Percentiles rank a stretch among this genome's conserved stretches.
Evolutionary conservation across 2,888 invertebrate species (phyloP).

Genomic region (Acanthoscelides obtectus): DNA sequence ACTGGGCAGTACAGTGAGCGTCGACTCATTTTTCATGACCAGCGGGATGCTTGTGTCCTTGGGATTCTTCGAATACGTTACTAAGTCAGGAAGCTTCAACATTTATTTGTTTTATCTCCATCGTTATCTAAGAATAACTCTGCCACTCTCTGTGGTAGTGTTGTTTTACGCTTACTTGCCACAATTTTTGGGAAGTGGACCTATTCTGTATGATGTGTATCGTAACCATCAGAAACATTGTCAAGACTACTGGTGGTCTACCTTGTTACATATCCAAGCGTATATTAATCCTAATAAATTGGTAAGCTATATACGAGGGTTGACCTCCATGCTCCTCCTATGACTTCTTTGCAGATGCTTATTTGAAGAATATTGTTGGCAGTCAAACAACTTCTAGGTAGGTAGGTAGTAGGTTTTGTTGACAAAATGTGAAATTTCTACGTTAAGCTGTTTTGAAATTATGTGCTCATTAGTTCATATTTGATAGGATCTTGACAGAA

Average conservation of each 20-base stretch:
- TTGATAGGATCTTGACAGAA: too few species aligned
- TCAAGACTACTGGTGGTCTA: slow-evolving; percentile 42
- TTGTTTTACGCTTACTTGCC: slow-evolving; percentile 45
- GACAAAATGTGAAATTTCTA: too few species aligned
- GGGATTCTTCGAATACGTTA: slow-evolving; percentile 38
- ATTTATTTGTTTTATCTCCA: slow-evolving; percentile 43
- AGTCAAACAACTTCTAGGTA: too few species aligned
- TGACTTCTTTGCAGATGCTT: too few species aligned
- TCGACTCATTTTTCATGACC: slow-evolving; percentile 60
- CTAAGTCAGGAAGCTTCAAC: slow-evolving; percentile 38
- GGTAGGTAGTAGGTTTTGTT: too few species aligned
- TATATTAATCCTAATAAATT: slow-evolving; percentile 30
- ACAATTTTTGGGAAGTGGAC: slow-evolving; percentile 47
- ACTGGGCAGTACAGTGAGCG: slow-evolving; percentile 51
- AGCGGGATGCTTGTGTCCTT: slow-evolving; percentile 56
- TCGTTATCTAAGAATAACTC: slow-evolving; percentile 49
- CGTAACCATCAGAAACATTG: slow-evolving; percentile 31
- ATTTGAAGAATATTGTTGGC: too few species aligned
- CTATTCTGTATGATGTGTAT: slow-evolving; percentile 40
- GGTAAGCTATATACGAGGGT: slow-evolving; percentile 31
- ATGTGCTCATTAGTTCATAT: too few species aligned
- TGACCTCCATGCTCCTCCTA: too few species aligned
- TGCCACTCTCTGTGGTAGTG: slow-evolving; percentile 47
- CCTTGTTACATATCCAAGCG: slow-evolving; percentile 43
- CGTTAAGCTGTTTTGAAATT: too few species aligned